Percentiles rank a stretch among this genome's conserved stretches.
These are phyloP conservation scores for Troides oblongomaculatus DNA, from an alignment of 2,888 invertebrate genomes.

Conservation along the genomic window DNA sequence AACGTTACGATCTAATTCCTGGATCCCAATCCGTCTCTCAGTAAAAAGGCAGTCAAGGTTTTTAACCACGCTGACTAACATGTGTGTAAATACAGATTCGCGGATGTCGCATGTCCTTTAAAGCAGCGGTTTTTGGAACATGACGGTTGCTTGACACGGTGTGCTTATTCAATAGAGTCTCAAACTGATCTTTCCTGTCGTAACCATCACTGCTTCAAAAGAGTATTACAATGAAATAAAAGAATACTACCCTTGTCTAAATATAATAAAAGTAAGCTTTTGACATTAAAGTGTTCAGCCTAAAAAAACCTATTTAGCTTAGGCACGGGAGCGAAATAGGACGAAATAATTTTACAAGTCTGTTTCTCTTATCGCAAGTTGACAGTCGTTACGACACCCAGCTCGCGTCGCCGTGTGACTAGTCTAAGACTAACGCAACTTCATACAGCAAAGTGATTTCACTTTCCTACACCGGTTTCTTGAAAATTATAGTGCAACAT, in stretches of 20 bases:
- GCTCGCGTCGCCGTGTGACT: conserved; percentile 12
- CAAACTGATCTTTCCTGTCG: no score
- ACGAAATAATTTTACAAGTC: conserved; percentile 14
- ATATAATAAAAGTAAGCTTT: neutral
- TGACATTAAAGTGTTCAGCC: neutral
- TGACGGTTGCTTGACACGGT: no score
- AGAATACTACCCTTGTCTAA: neutral
- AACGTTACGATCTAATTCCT: no score
- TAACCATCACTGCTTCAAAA: no score
- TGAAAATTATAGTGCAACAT: conserved; percentile 12
- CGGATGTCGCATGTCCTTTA: no score
- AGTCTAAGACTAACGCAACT: conserved; percentile 15
- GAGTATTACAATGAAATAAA: neutral
- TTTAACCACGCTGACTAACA: no score
- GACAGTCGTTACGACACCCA: conserved; percentile 24
- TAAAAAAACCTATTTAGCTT: neutral
- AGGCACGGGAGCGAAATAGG: conserved; percentile 8
- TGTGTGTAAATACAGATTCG: no score
- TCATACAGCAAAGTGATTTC: conserved; percentile 25
- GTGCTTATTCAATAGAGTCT: no score
- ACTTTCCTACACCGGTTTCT: conserved; percentile 22
- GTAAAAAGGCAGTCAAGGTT: no score
- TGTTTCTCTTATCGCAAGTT: conserved; percentile 22
- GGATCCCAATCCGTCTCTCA: no score
- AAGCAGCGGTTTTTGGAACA: no score